A percentile compares a stretch with the other conserved stretches of the same genome.
Evolutionary conservation across 2,888 invertebrate species (phyloP).

Genomic region (Branchipolynoe longqiensis): DNA sequence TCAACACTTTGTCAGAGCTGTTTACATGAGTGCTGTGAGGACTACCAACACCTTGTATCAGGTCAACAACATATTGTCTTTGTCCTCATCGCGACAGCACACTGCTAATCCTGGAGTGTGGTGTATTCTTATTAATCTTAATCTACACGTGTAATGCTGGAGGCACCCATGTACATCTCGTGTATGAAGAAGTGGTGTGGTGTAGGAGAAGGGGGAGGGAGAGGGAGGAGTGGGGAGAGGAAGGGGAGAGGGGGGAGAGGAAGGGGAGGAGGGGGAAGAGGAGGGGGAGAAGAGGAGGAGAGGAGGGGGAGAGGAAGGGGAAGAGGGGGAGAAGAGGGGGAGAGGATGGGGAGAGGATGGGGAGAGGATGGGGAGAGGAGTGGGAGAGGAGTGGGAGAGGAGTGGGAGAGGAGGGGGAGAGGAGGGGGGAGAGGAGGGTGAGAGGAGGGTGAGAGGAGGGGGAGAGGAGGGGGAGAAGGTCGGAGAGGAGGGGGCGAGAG

Average conservation of each 20-base stretch:
- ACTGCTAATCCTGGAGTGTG: too few species aligned
- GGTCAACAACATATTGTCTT: too few species aligned
- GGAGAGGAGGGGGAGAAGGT: background rate
- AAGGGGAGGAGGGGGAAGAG: background rate
- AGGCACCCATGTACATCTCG: too few species aligned
- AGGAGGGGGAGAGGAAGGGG: background rate
- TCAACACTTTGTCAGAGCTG: too few species aligned
- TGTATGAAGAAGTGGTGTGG: background rate
- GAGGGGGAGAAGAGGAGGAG: background rate
- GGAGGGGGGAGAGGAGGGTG: background rate
- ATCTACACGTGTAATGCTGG: too few species aligned
- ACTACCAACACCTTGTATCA: too few species aligned
- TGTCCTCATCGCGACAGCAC: too few species aligned
- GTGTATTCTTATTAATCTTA: too few species aligned
- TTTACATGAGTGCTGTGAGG: too few species aligned
- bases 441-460: background rate
- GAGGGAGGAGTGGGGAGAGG: background rate
- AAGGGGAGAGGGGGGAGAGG: background rate
- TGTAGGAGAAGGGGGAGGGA: background rate
- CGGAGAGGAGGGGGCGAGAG: background rate
- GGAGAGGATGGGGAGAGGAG: background rate
- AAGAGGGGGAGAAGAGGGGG: background rate
- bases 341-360: background rate
- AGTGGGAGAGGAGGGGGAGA: background rate
- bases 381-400: background rate